Conservation (phyloP, 2,888 invertebrate species). For the Lochmaea crataegi region DNA sequence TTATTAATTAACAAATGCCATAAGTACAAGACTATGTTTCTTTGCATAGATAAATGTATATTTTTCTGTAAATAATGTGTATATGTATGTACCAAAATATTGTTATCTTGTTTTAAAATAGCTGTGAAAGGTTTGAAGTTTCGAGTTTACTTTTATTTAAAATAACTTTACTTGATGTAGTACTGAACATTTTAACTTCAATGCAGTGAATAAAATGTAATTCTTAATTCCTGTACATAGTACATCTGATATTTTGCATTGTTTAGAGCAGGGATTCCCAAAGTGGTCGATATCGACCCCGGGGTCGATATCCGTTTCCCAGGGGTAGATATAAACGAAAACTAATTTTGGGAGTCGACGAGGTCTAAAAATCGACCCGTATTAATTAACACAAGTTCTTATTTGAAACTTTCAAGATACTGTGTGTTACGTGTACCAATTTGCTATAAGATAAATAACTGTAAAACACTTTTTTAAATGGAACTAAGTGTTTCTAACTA, state of each 20-base stretch:
- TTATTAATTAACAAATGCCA: neutral
- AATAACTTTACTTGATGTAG: neutral
- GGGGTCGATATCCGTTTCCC: too few species aligned
- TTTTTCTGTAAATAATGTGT: neutral
- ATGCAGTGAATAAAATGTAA: neutral
- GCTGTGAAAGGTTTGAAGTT: neutral
- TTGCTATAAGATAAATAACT: too few species aligned
- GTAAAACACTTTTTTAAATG: too few species aligned
- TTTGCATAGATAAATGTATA: neutral
- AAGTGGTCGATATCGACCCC: too few species aligned
- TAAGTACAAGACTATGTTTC: neutral
- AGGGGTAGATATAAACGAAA: too few species aligned
- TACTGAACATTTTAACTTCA: neutral
- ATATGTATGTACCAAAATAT: slow-evolving; percentile 1
- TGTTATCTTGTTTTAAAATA: neutral
- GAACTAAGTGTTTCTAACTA: too few species aligned
- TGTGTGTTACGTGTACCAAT: too few species aligned
- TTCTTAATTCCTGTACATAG: neutral
- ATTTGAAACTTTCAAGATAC: too few species aligned
- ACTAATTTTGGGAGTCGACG: too few species aligned
- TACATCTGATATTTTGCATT: neutral
- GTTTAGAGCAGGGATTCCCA: too few species aligned
- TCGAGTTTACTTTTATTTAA: neutral
- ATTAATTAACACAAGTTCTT: too few species aligned
- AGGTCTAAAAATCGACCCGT: too few species aligned